Conservation (phyloP, 2,113 vertebrate species). For the Caranx ignobilis region DNA sequence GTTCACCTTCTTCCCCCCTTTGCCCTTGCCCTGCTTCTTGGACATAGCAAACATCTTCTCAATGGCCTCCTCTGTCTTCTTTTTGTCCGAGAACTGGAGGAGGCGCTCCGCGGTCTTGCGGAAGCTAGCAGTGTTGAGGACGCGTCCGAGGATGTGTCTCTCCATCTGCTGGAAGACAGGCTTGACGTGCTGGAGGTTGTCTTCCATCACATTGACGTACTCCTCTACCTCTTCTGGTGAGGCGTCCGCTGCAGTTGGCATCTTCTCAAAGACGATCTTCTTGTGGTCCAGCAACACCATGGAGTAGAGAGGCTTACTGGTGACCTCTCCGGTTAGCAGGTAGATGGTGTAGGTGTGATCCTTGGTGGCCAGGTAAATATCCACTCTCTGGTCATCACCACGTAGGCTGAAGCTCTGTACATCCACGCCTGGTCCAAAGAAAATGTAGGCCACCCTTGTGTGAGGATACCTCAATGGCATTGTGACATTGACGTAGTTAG, state of each 20-base stretch:
- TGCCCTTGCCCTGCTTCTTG: slow-evolving; percentile 85
- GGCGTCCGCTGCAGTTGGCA: slow-evolving; percentile 71
- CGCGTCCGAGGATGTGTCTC: slow-evolving; percentile 91
- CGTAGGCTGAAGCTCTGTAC: slow-evolving; percentile 92
- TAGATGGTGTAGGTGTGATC: slow-evolving; percentile 90
- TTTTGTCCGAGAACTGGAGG: slow-evolving; percentile 93
- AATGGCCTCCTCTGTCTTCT: slow-evolving; percentile 90
- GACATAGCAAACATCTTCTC: slow-evolving; percentile 92
- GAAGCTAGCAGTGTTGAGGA: slow-evolving; percentile 91
- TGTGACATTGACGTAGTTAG: slow-evolving; percentile 96
- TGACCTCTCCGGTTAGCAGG: slow-evolving; percentile 87
- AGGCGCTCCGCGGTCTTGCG: slow-evolving; percentile 92
- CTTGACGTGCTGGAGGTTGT: slow-evolving; percentile 92
- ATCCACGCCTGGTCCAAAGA: slow-evolving; percentile 91
- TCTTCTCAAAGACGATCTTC: slow-evolving; percentile 92
- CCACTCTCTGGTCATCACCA: slow-evolving; percentile 88
- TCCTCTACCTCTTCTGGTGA: slow-evolving; percentile 87
- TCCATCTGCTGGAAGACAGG: slow-evolving; percentile 96
- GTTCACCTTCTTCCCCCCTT: slow-evolving; percentile 84
- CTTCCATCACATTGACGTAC: slow-evolving; percentile 88
- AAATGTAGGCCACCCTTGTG: slow-evolving; percentile 92
- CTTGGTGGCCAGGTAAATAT: slow-evolving; percentile 89
- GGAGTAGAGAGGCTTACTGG: slow-evolving; percentile 87
- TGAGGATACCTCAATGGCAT: slow-evolving; percentile 88
- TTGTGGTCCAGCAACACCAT: slow-evolving; percentile 90